Base-by-base conservation (phyloP, 1,140 invertebrate genomes). In the Agraylea sexmaculata region DNA sequence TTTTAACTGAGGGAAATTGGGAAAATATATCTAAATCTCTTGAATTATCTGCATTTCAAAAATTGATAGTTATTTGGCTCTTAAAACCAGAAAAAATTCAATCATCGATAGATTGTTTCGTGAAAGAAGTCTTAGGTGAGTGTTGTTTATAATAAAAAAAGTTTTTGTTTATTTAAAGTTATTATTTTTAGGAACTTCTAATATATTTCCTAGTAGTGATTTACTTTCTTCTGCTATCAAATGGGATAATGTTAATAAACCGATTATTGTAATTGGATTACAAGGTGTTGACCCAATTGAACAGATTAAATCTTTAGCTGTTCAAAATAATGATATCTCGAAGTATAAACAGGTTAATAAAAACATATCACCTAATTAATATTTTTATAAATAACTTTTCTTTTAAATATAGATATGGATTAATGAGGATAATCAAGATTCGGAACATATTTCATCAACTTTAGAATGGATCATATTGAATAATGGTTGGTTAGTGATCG, bases 221-320 rank as follows among this genome's bases (percentile, higher is more conserved):
- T 32, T 55, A 50, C 18, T 58, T 55, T 41, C 31, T 53, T 37
- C 47, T 51, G 36, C 56, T 55, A 18, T 59, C 60, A 38, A 59
- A 45, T 51, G 57, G 51, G 43, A 48, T 8, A 28, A 36, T 4
- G 29, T 46, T 0, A 56, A 57, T 4, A 78, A 82, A 54, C 86
- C 87, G 1, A 75, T 91, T 38, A 59, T 92, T 8, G 69, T 92
- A 23, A 69, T 91, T 17, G 76, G 75, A 47, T 70, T 74, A 49
- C 67, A 80, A 22, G 86, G 86, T 36, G 75, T 77, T 36, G 88
- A 92, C 71, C 88, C 88, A n/a, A 79, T 80, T 1, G 72, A 74
- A 35, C 86, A 90, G 55, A 61, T 90, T 10, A 60, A 66, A 42
- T 73, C 78, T 33, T 56, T 85, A 17, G 80, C 80, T 0, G 52